These are phyloP conservation scores for Macrotis lagotis DNA, from an alignment of 2,113 vertebrate species.

Conservation along the genomic window DNA sequence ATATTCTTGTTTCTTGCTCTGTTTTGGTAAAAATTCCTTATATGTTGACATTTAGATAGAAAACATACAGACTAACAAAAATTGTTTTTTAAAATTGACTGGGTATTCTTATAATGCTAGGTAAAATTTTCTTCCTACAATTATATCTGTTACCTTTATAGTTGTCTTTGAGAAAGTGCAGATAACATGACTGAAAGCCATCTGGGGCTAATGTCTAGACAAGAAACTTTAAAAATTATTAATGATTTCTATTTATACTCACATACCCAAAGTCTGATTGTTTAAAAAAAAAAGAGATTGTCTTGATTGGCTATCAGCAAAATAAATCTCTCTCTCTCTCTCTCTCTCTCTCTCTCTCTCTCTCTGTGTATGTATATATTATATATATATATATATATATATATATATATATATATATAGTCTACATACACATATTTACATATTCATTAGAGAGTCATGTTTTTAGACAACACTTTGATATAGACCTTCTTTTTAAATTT, in stretches of 20 bases:
- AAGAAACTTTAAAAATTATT: slow-evolving; percentile 28
- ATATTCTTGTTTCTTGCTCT: not conserved
- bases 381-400: too few relatives aligned
- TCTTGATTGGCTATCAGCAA: not conserved
- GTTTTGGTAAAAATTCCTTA: not conserved
- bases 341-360: too few relatives aligned
- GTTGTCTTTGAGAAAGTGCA: not conserved
- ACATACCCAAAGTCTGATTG: slow-evolving; percentile 6
- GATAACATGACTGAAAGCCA: slow-evolving; percentile 2
- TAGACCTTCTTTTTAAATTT: slow-evolving; percentile 1
- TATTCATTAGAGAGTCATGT: slow-evolving; percentile 5
- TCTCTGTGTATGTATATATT: too few relatives aligned
- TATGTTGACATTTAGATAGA: not conserved
- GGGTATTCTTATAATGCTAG: slow-evolving; percentile 1
- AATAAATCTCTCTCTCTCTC: too few relatives aligned
- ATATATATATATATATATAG: too few relatives aligned
- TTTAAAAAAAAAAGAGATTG: slow-evolving; percentile 5
- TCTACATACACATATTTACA: too few relatives aligned
- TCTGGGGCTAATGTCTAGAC: not conserved
- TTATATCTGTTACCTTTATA: not conserved
- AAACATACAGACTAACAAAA: not conserved
- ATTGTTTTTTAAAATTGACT: slow-evolving; percentile 47
- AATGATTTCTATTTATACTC: slow-evolving; percentile 19
- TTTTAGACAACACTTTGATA: not conserved
- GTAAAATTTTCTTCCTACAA: slow-evolving; percentile 2